Evolutionary conservation across 2,888 invertebrate genomes (phyloP).

Genomic region (Eurois occulta): DNA sequence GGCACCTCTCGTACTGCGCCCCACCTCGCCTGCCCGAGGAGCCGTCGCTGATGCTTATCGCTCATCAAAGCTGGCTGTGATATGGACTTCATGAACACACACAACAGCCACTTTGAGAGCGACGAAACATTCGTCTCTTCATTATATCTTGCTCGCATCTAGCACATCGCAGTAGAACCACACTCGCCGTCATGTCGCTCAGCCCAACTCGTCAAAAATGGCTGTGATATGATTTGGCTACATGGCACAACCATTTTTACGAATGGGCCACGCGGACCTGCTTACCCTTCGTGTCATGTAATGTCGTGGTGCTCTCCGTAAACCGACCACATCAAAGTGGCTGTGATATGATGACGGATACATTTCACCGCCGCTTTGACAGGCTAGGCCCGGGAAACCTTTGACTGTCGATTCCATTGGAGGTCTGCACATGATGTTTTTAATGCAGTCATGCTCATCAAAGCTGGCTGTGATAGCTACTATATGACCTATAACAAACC

Average conservation of each 20-base stretch:
- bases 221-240: conserved; percentile 95
- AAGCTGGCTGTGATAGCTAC: conserved; percentile 98
- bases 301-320: conserved; percentile 77
- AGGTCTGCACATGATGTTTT: conserved; percentile 59
- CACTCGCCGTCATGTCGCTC: conserved; percentile 80
- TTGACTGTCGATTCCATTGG: conserved; percentile 14
- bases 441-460: conserved; percentile 95
- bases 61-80: conserved; percentile 99
- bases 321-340: conserved; percentile 98
- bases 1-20: conserved; percentile 8
- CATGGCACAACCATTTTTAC: conserved; percentile 96
- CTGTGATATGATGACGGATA: conserved; percentile 96
- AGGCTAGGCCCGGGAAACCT: conserved; percentile 91
- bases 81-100: conserved; percentile 93
- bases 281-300: conserved; percentile 50
- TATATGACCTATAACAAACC: conserved; percentile 94
- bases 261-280: conserved; percentile 88
- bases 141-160: neutral
- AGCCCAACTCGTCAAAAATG: conserved; percentile 98
- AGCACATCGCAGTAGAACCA: conserved; percentile 10
- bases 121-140: conserved; percentile 78
- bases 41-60: conserved; percentile 81
- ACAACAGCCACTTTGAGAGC: conserved; percentile 98
- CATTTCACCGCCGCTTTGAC: conserved; percentile 98
- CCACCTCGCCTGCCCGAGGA: neutral